These are phyloP conservation scores for Xenopus tropicalis DNA, from an alignment of 2,113 vertebrate species.

Conservation along the genomic window UCB_Xtro_10.0 CM004443.2:175105501-175106000, in stretches of 20 bases:
- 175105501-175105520: conserved; percentile 35
- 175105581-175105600: conserved; percentile 54
- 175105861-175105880: too few relatives aligned
- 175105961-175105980: too few relatives aligned
- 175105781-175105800: conserved; percentile 55
- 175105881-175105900: too few relatives aligned
- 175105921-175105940: too few relatives aligned
- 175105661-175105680: conserved; percentile 62
- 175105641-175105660: conserved; percentile 64
- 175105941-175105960: too few relatives aligned
- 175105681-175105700: conserved; percentile 65
- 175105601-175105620: conserved; percentile 61
- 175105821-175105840: background rate
- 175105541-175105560: conserved; percentile 45
- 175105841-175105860: background rate
- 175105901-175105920: too few relatives aligned
- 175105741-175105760: conserved; percentile 66
- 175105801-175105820: conserved; percentile 31
- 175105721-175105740: conserved; percentile 63
- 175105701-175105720: conserved; percentile 70
- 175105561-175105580: conserved; percentile 50
- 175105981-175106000: too few relatives aligned
- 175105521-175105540: conserved; percentile 51
- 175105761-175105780: conserved; percentile 66
- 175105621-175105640: conserved; percentile 64